A percentile compares a stretch with the other conserved stretches of the same genome.
phyloP scores from a whole-genome alignment of 2,113 vertebrate genomes.

The Erpornis zantholeuca region DNA sequence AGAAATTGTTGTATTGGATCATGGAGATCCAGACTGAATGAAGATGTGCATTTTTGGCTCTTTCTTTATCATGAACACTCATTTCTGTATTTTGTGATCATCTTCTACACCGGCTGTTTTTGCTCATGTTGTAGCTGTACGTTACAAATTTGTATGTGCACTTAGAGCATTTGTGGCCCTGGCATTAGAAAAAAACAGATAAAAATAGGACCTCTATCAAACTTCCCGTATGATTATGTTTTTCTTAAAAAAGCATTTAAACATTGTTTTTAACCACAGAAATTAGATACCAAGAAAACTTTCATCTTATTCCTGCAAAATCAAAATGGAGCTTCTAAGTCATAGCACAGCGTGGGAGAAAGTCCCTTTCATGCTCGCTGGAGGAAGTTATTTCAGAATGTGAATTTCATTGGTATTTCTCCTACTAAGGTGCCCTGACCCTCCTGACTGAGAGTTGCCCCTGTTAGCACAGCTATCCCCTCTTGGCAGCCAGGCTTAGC shows the following conservation, averaged over 20 bases:
- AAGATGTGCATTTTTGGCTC: background rate
- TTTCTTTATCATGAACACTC: background rate
- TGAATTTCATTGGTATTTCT: conserved; percentile 24
- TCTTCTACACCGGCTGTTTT: fast-evolving
- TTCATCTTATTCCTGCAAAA: conserved; percentile 63
- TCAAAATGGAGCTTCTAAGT: conserved; percentile 58
- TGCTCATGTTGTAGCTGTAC: background rate
- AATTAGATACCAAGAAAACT: conserved; percentile 64
- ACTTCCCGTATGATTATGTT: background rate
- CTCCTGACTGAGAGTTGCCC: background rate
- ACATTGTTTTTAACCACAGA: conserved; percentile 65
- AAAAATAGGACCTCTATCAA: conserved; percentile 28
- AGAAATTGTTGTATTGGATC: background rate
- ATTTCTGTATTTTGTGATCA: background rate
- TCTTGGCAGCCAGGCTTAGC: background rate
- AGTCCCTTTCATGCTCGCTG: background rate
- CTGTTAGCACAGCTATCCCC: background rate
- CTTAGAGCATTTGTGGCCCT: fast-evolving
- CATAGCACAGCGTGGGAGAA: background rate
- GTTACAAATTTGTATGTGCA: fast-evolving
- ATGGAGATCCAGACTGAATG: background rate
- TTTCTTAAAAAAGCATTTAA: background rate
- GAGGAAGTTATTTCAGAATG: conserved; percentile 27
- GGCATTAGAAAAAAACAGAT: background rate
- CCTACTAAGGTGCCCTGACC: background rate